These are phyloP conservation scores for Bombus waltoni DNA, from an alignment of 1,140 invertebrate genomes.

Conservation along the genomic window DNA sequence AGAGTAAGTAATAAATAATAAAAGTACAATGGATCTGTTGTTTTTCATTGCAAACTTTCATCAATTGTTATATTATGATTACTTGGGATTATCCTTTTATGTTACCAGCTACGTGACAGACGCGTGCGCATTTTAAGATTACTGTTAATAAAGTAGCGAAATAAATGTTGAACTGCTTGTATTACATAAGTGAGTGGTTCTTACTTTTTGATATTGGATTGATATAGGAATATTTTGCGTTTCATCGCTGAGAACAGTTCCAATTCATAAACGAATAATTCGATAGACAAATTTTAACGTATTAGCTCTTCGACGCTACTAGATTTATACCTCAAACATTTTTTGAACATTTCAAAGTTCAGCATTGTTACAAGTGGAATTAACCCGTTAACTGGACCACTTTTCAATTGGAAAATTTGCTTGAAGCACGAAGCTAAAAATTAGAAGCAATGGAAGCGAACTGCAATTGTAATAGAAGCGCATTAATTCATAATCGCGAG, in stretches of 20 bases:
- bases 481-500: not conserved
- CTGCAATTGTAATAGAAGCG: not conserved
- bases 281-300: not conserved
- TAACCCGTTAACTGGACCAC: not conserved
- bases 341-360: not conserved
- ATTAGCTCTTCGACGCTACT: not conserved
- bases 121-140: not conserved
- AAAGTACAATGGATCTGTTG: not conserved
- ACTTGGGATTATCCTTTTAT: not conserved
- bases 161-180: not conserved
- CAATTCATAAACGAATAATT: not conserved
- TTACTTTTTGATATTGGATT: not conserved
- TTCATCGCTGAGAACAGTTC: not conserved
- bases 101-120: not conserved
- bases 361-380: not conserved
- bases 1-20: not conserved
- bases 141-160: not conserved
- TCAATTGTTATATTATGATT: not conserved
- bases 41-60: not conserved
- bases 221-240: not conserved
- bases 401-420: not conserved
- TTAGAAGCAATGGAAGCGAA: not conserved
- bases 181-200: not conserved
- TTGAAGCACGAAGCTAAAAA: not conserved
- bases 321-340: not conserved